Conservation (phyloP, 2,888 invertebrate species). For the Drosophila suboccidentalis region DNA sequence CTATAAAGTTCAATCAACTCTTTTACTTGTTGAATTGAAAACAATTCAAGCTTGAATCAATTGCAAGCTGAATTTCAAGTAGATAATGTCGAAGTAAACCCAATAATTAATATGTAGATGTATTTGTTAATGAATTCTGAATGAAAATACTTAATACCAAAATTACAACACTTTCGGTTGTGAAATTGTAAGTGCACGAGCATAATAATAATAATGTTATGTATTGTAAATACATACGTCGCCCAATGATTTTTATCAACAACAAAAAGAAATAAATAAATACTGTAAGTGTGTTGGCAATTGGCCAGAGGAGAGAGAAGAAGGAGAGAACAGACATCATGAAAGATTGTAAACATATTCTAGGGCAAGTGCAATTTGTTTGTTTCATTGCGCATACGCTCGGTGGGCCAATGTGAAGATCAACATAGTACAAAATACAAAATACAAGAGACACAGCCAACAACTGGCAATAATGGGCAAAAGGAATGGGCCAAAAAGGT, state of each 20-base stretch:
- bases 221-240: neutral
- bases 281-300: constrained; percentile 39
- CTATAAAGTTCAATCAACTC: constrained; percentile 13
- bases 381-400: constrained; percentile 49
- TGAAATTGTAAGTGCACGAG: constrained; percentile 10
- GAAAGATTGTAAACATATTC: constrained; percentile 34
- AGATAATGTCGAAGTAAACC: neutral
- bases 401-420: constrained; percentile 24
- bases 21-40: neutral
- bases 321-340: constrained; percentile 2
- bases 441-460: constrained; percentile 6
- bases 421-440: constrained; percentile 16
- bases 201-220: constrained; percentile 3
- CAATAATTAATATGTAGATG: neutral
- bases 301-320: constrained; percentile 25
- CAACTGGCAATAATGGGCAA: neutral
- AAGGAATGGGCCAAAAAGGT: constrained; percentile 3
- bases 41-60: neutral
- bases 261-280: constrained; percentile 25
- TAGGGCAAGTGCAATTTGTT: constrained; percentile 46
- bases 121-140: neutral
- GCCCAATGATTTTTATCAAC: constrained; percentile 47
- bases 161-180: constrained; percentile 37
- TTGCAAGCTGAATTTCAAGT: neutral
- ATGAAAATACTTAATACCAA: constrained; percentile 8